phyloP scores from a whole-genome alignment of 2,797 vertebrate genomes.

The Luscinia megarhynchos region DNA sequence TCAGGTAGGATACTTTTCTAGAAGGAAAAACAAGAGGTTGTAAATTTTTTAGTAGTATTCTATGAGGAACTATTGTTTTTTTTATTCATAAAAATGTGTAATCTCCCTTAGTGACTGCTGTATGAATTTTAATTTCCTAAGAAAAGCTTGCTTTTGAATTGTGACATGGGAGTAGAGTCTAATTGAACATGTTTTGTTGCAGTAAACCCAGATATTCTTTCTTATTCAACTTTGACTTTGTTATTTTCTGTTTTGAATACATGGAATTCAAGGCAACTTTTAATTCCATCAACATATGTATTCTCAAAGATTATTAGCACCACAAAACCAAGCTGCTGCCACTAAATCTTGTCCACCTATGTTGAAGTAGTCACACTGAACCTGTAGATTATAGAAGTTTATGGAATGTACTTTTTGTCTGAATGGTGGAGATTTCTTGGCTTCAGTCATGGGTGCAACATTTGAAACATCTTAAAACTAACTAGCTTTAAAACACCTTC shows the following conservation, averaged over 20 bases:
- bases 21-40: not conserved
- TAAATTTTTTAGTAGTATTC: not conserved
- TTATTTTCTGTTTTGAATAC: not conserved
- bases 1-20: slow-evolving; percentile 83
- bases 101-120: not conserved
- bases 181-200: not conserved
- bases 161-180: not conserved
- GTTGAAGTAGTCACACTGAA: not conserved
- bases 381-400: not conserved
- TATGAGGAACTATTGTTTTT: not conserved
- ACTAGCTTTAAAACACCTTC: not conserved
- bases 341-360: not conserved
- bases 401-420: not conserved
- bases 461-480: not conserved
- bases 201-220: not conserved
- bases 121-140: not conserved
- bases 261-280: not conserved
- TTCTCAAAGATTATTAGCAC: not conserved
- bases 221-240: not conserved
- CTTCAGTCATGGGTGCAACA: not conserved
- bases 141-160: not conserved
- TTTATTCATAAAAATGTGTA: not conserved
- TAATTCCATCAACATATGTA: rapidly evolving
- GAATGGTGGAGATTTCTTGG: not conserved
- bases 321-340: not conserved